Evolutionary conservation across 2,113 vertebrate species (phyloP), one percentile per base, ranked within the genome.

Genomic region (Oncorhynchus tshawytscha): DNA sequence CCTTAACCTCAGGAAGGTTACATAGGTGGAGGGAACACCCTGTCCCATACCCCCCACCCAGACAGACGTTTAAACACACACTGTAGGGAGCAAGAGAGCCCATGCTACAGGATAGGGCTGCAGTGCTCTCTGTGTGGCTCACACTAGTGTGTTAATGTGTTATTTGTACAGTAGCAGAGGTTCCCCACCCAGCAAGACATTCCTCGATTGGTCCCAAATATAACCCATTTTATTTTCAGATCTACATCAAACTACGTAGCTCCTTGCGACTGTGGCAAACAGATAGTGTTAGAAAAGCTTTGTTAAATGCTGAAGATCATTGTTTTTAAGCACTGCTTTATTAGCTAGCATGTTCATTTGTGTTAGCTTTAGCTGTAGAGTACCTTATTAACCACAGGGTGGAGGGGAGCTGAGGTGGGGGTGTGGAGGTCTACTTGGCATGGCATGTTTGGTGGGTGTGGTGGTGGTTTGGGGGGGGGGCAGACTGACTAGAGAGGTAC

Each of bases 401-500:
- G 51, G 15, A 49, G 27, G 69, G 72, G 22, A 18, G 20, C 39
- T 3, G 27, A 31, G 65, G 24, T 57, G 13, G 18, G 54, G 16
- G 18, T 16, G 54, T 20, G 1, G 54, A 57, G 54, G 54, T 20
- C 54, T 57, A 57, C 54, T 6, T 57, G 54, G 65, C 2, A 25
- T 67, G 65, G n/a, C 25, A 24, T 62, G n/a, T 64, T 7, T 45
- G 9, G 2, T 3, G n/a, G 20, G 60, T 22, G 60, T 62, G n/a
- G 0, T 20, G 11, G 71, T 31, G 72, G 39, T 11, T 9, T 31
- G 27, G 39, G 49, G 29, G 75, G 76, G 68, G n/a, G 78, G 71
- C 67, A 67, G 68, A 80, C 75, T 77, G 48, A 70, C 76, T 74
- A 71, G 84, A 79, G 88, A 83, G 85, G 39, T 45, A 11, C 39